Conservation (phyloP, 2,888 invertebrate genomes). For the Meandrusa payeni region DNA sequence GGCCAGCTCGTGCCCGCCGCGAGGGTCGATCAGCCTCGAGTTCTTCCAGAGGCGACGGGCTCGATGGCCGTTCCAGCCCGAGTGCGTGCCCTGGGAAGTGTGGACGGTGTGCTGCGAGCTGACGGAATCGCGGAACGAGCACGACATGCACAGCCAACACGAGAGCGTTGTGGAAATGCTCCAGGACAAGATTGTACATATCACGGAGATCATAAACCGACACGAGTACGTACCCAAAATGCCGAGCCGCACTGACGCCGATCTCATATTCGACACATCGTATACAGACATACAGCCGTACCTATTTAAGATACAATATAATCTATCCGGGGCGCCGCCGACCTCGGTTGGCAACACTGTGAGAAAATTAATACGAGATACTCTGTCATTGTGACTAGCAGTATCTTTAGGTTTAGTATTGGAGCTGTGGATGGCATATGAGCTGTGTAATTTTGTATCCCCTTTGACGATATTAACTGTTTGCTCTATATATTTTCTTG, state of each 20-base stretch:
- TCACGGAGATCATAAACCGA: slow-evolving; percentile 96
- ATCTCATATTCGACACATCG: slow-evolving; percentile 96
- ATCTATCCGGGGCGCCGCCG: slow-evolving; percentile 88
- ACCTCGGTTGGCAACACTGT: slow-evolving; percentile 93
- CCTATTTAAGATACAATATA: slow-evolving; percentile 94
- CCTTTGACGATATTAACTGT: slow-evolving; percentile 4
- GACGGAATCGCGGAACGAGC: slow-evolving; percentile 91
- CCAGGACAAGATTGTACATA: slow-evolving; percentile 95
- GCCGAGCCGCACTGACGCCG: slow-evolving; percentile 95
- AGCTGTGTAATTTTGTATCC: slow-evolving; percentile 28
- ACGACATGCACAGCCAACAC: slow-evolving; percentile 91
- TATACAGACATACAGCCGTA: slow-evolving; percentile 98
- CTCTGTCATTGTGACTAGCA: slow-evolving; percentile 86
- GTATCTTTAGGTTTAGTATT: slow-evolving; percentile 30
- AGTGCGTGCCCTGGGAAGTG: slow-evolving; percentile 98
- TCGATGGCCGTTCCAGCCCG: slow-evolving; percentile 94
- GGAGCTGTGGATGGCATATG: slow-evolving; percentile 23
- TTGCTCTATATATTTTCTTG: background rate
- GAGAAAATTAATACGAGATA: slow-evolving; percentile 94
- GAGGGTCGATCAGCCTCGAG: slow-evolving; percentile 95
- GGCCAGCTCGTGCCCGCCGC: slow-evolving; percentile 78
- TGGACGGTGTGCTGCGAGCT: slow-evolving; percentile 97
- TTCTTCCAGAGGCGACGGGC: slow-evolving; percentile 96
- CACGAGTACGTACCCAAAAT: slow-evolving; percentile 98
- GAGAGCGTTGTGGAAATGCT: slow-evolving; percentile 93